Conservation (phyloP, 2,888 invertebrate genomes). For the Amphimallon solstitiale region DNA sequence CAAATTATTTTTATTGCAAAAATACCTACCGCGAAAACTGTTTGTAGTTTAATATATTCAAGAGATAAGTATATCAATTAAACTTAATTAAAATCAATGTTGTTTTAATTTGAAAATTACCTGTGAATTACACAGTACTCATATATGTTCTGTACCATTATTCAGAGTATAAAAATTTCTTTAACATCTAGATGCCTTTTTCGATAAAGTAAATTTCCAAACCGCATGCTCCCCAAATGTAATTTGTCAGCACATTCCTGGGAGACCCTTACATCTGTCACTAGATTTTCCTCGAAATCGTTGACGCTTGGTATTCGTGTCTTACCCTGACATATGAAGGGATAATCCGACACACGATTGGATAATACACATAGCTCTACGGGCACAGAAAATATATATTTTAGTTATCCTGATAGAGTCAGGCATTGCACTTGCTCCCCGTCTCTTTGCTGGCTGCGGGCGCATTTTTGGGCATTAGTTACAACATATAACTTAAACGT, state of each 20-base stretch:
- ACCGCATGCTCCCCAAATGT: slow-evolving; percentile 38
- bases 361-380: slow-evolving; percentile 83
- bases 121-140: too few relatives aligned
- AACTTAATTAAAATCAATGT: too few relatives aligned
- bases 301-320: slow-evolving; percentile 93
- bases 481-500: slow-evolving; percentile 5
- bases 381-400: neutral
- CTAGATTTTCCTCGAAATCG: slow-evolving; percentile 90
- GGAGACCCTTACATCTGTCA: slow-evolving; percentile 85
- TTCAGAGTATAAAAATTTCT: too few relatives aligned
- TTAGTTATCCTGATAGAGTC: neutral
- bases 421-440: slow-evolving; percentile 11
- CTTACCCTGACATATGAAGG: slow-evolving; percentile 97
- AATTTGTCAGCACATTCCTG: neutral
- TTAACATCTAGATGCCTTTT: neutral
- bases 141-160: too few relatives aligned
- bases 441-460: neutral
- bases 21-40: too few relatives aligned
- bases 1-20: too few relatives aligned
- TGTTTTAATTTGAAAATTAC: too few relatives aligned
- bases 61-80: too few relatives aligned
- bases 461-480: slow-evolving; percentile 32
- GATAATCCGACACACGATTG: slow-evolving; percentile 92
- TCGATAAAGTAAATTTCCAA: slow-evolving; percentile 4
- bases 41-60: too few relatives aligned